Percentiles rank a stretch among this genome's conserved stretches.
These are phyloP conservation scores for Mus pahari DNA, from an alignment of 2,113 vertebrate species.

Conservation along the genomic window DNA sequence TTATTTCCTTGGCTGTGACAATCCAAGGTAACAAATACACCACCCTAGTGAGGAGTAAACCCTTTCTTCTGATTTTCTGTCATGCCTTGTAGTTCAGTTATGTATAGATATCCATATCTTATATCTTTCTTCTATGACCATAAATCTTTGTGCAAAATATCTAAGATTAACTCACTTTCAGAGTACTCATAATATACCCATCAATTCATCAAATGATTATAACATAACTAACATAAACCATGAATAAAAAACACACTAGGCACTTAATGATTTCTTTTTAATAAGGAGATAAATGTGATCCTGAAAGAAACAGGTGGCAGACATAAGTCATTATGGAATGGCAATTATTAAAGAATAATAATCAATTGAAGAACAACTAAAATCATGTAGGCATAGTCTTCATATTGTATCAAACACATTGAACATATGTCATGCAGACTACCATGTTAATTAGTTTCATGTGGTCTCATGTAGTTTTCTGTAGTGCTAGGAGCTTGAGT, in stretches of 20 bases:
- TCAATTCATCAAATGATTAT: constrained; percentile 22
- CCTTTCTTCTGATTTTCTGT: constrained; percentile 16
- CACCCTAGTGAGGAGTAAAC: not conserved
- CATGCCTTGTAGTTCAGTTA: not conserved
- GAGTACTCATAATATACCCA: not conserved
- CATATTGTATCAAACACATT: not conserved
- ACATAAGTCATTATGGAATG: constrained; percentile 33
- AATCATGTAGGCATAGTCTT: not conserved
- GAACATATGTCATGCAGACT: constrained; percentile 17
- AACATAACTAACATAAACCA: not conserved
- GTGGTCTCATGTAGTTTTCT: not conserved
- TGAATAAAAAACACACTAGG: not conserved
- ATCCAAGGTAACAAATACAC: not conserved
- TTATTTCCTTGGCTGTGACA: not conserved
- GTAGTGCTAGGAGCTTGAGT: not conserved
- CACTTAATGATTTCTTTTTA: constrained; percentile 14
- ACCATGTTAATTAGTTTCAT: constrained; percentile 7
- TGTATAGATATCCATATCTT: not conserved
- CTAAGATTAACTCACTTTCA: not conserved
- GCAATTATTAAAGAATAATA: constrained; percentile 18
- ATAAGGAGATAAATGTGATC: constrained; percentile 7
- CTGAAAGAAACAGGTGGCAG: not conserved
- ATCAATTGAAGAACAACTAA: constrained; percentile 7
- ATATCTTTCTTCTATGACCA: not conserved
- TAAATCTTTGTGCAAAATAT: not conserved